Evolutionary conservation across 2,888 invertebrate genomes (phyloP), one percentile per base, ranked within the genome.

Genomic region (Oscheius sp.): DNA sequence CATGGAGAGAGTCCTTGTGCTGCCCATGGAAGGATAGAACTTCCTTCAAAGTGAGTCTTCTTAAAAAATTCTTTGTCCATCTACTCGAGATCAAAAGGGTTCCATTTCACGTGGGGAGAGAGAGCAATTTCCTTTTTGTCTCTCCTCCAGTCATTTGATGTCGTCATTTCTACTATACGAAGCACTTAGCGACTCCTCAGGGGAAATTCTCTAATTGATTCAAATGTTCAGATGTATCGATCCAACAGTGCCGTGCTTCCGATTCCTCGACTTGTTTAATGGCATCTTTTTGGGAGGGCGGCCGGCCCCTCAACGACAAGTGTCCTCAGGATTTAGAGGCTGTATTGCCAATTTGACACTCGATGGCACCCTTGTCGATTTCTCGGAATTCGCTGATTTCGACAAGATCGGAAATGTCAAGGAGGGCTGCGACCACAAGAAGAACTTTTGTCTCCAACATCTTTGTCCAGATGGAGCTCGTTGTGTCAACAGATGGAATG

Each of bases 201-300:
- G 45, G 61, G 61, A 42, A 61, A n/a, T 27, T 15, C 12, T 15
- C 33, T n/a, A n/a, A n/a, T n/a, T n/a, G n/a, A n/a, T n/a, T n/a
- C n/a, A n/a, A n/a, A 20, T 45, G 50, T 71, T 66, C 58, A 74
- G 74, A 70, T 74, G 74, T 39, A 39, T 63, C n/a, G 74, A 76
- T 61, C 73, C 77, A 23, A 73, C 82, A 10, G 77, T 84, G 33
- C 83, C 83, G 6, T 85, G 85, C 65, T 76, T 79, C 61, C 82
- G 85, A 10, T 83, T 80, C 71, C 65, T 85, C 6, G 85, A 85
- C 61, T 52, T 83, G 5, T 70, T 72, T 1, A 71, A 77, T 25
- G 75, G 79, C 23, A 45, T 83, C n/a, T 80, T 79, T 69, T 58
- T 85, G 17, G 85, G 85, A 12, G 84, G 82, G 48, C 45, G 74